Percentiles rank a stretch among this genome's conserved stretches.
Conservation (phyloP, 2,888 invertebrate genomes). For the Sarcophaga rosellei region DNA sequence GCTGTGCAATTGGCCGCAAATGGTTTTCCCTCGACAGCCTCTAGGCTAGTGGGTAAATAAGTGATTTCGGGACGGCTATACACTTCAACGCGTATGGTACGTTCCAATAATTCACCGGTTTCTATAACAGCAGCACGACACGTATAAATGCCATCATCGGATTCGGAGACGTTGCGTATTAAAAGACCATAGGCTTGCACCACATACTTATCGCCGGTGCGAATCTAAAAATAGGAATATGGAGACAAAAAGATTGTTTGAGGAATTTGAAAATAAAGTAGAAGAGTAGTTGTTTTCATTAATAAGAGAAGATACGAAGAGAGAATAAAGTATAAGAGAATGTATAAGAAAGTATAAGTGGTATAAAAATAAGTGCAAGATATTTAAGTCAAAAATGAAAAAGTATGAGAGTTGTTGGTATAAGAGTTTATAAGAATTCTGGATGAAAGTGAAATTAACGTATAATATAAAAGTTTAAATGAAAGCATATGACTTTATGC, state of each 20-base stretch:
- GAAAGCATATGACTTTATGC: too few relatives aligned
- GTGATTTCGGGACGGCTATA: constrained; percentile 89
- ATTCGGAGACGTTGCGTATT: constrained; percentile 89
- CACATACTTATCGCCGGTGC: constrained; percentile 87
- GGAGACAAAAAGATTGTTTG: background rate
- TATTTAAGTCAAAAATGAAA: background rate
- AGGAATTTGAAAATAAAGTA: background rate
- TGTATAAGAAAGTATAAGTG: background rate
- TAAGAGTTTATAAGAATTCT: background rate
- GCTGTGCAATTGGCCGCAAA: constrained; percentile 90
- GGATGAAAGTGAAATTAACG: background rate
- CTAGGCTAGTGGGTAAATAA: constrained; percentile 83
- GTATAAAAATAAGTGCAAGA: background rate
- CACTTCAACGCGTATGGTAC: constrained; percentile 91
- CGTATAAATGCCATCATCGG: constrained; percentile 93
- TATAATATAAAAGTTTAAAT: background rate
- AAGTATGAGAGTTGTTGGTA: background rate
- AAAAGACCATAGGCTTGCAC: constrained; percentile 88
- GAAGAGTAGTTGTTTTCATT: background rate
- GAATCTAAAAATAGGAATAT: constrained; percentile 82
- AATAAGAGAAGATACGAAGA: background rate
- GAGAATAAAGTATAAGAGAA: background rate
- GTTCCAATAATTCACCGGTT: constrained; percentile 90
- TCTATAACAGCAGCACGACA: constrained; percentile 92
- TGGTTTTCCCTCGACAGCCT: constrained; percentile 91